phyloP scores from a whole-genome alignment of 2,888 invertebrate species.

The Aleiodes testaceus region DNA sequence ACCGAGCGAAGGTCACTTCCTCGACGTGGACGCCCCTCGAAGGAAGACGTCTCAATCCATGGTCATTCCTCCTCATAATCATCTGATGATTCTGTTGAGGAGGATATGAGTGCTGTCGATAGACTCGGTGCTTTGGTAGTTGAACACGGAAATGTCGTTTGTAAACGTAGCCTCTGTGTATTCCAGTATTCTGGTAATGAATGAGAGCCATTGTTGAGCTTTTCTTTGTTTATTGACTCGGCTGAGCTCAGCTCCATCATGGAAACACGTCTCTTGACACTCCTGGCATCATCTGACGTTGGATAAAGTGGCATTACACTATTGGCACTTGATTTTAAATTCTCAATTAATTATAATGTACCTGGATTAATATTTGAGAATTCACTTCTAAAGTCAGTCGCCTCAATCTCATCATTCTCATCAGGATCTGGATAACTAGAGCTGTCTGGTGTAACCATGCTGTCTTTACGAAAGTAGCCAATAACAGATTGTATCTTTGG shows the following conservation, averaged over 20 bases:
- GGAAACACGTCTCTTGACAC: slow-evolving; percentile 84
- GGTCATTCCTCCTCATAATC: slow-evolving; percentile 70
- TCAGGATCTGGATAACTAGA: slow-evolving; percentile 74
- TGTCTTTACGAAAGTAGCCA: slow-evolving; percentile 90
- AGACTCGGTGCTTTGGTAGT: slow-evolving; percentile 77
- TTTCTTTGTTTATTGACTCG: slow-evolving; percentile 64
- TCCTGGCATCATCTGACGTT: slow-evolving; percentile 71
- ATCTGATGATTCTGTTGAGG: slow-evolving; percentile 76
- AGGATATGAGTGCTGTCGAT: slow-evolving; percentile 79
- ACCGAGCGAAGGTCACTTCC: slow-evolving; percentile 61
- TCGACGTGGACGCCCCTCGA: slow-evolving; percentile 57
- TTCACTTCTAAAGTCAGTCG: slow-evolving; percentile 73
- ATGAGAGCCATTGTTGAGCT: slow-evolving; percentile 63
- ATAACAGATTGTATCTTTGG: slow-evolving; percentile 91
- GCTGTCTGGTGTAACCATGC: slow-evolving; percentile 80
- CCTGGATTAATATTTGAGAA: slow-evolving; percentile 59
- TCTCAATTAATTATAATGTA: slow-evolving; percentile 2
- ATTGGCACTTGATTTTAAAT: neutral
- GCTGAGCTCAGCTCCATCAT: slow-evolving; percentile 83
- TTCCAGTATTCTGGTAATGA: slow-evolving; percentile 68
- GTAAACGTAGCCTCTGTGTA: slow-evolving; percentile 62
- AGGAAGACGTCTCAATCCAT: slow-evolving; percentile 59
- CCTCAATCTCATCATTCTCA: slow-evolving; percentile 77
- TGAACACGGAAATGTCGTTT: slow-evolving; percentile 61
- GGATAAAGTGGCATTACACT: slow-evolving; percentile 17